phyloP scores from a whole-genome alignment of 1,140 invertebrate species.

The Diprion similis region DNA sequence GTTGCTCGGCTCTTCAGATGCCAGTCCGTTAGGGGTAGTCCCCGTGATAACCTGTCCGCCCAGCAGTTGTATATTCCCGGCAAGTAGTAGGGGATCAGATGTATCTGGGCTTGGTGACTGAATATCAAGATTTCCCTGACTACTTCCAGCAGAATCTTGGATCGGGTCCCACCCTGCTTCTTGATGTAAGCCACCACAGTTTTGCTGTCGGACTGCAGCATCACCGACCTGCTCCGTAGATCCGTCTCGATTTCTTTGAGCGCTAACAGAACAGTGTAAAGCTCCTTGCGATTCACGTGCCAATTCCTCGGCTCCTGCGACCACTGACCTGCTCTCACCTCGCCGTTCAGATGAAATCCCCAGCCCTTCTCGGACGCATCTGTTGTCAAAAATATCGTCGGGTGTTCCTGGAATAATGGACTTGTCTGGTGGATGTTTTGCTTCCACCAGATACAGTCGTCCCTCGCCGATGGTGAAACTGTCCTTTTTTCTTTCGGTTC shows the following conservation, averaged over 20 bases:
- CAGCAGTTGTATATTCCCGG: constrained; percentile 33
- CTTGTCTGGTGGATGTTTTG: constrained; percentile 20
- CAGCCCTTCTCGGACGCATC: constrained; percentile 44
- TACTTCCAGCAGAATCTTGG: constrained; percentile 18
- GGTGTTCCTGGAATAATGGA: constrained; percentile 29
- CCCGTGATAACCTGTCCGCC: constrained; percentile 34
- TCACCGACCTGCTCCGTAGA: constrained; percentile 24
- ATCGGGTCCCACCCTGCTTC: constrained; percentile 36
- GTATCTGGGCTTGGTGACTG: constrained; percentile 20
- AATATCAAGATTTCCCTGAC: constrained; percentile 24
- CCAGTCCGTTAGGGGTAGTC: constrained; percentile 28
- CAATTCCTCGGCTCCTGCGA: constrained; percentile 27
- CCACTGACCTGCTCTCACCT: constrained; percentile 31
- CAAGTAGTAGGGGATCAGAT: constrained; percentile 26
- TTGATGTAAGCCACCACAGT: constrained; percentile 37
- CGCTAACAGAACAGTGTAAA: constrained; percentile 39
- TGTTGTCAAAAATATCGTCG: constrained; percentile 39
- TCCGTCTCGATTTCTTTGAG: constrained; percentile 28
- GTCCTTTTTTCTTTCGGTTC: constrained; percentile 22
- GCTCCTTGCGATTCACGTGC: constrained; percentile 45
- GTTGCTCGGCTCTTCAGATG: constrained; percentile 23
- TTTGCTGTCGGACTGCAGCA: constrained; percentile 49
- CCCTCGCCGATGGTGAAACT: constrained; percentile 17
- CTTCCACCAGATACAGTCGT: constrained; percentile 34
- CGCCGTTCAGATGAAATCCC: constrained; percentile 38